Base-by-base conservation (phyloP, 2,113 vertebrate genomes). In the Andinoacara biseriatus region DNA sequence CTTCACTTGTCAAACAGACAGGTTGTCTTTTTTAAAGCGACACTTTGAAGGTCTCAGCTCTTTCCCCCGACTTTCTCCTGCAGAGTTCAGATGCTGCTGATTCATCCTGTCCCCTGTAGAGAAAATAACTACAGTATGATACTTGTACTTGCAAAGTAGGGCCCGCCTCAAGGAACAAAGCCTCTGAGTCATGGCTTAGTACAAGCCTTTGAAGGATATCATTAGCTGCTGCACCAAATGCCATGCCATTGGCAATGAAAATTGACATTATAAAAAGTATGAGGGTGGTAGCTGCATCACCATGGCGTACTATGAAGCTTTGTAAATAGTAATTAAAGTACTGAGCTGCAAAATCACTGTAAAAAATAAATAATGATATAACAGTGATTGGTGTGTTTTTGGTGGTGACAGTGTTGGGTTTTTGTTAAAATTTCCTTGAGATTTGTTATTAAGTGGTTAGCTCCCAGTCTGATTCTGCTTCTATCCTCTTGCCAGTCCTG, bases 81-180 rank as follows among this genome's bases (percentile, higher is more conserved):
- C 84, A 69, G 60, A 46, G 86, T 87, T 91, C 58, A 76, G 82
- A 87, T 89, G 86, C 52, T 92, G 89, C 87, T 85, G 84, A 91
- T 90, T 85, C 87, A 92, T 93, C 72, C 69, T 43, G 80, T 83
- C 80, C 78, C 88, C 85, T 24, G 78, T 40, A 46, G 87, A 85
- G 86, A 92, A 87, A 89, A 85, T 81, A 90, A 84, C 83, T 85
- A 62, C 61, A 81, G 74, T 79, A 38, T 43, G 57, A 88, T 40
- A 43, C 83, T 81, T 81, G 22, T 76, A 80, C 78, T 90, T 89
- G 87, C 83, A 85, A 84, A 89, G 69, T 59, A 86, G 74, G 74
- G 59, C 74, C 84, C 10, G 82, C 80, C 49, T 80, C 65, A 58
- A 91, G 84, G 79, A 81, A 52, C 74, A 74, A 46, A 62, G 46